These are phyloP conservation scores for Melitaea cinxia DNA, from an alignment of 1,140 invertebrate species.

Conservation along the genomic window DNA sequence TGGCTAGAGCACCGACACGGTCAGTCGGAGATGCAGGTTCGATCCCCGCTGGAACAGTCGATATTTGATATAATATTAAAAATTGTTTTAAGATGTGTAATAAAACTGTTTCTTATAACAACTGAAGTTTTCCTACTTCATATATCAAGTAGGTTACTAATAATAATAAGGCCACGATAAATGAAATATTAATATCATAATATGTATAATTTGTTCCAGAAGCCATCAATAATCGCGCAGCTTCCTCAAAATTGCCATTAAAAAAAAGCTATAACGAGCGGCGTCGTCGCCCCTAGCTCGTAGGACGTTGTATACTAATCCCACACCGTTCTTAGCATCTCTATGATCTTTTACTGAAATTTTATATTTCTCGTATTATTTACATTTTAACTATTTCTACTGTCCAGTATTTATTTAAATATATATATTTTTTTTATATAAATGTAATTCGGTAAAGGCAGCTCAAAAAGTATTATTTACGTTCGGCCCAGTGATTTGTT, in stretches of 20 bases:
- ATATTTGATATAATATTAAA: too few relatives aligned
- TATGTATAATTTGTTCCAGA: constrained; percentile 47
- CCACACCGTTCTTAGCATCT: constrained; percentile 30
- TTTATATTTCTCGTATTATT: constrained; percentile 24
- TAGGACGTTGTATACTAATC: constrained; percentile 67
- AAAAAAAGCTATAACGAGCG: constrained; percentile 45
- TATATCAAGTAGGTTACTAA: too few relatives aligned
- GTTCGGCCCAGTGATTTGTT: constrained; percentile 42
- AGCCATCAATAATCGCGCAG: constrained; percentile 51
- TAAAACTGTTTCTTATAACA: too few relatives aligned
- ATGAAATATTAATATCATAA: too few relatives aligned
- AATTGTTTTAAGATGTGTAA: too few relatives aligned
- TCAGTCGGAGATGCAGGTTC: too few relatives aligned
- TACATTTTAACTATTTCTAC: constrained; percentile 12
- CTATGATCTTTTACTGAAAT: constrained; percentile 27
- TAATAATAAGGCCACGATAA: too few relatives aligned
- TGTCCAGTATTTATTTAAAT: constrained; percentile 67
- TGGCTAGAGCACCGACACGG: too few relatives aligned
- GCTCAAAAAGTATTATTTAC: constrained; percentile 51
- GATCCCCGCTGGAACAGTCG: too few relatives aligned
- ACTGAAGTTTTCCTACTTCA: too few relatives aligned
- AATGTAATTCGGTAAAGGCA: constrained; percentile 23
- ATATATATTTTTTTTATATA: constrained; percentile 30
- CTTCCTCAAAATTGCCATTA: constrained; percentile 73
- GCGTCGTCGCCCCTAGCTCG: constrained; percentile 46